A percentile compares a stretch with the other conserved stretches of the same genome.
Conservation (phyloP, 2,888 invertebrate genomes). For the Patella caerulea region DNA sequence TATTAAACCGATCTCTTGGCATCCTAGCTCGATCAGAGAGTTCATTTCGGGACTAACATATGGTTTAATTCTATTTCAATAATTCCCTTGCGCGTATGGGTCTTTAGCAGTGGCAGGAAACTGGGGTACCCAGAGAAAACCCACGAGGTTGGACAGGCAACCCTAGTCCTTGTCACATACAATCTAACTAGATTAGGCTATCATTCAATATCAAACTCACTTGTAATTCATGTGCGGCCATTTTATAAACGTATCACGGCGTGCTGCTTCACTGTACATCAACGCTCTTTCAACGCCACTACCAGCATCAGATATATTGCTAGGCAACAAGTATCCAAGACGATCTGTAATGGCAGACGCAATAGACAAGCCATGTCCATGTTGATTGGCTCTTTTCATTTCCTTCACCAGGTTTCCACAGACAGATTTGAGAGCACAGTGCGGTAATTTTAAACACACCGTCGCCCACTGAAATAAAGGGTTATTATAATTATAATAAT, state of each 20-base stretch:
- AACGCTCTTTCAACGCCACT: constrained; percentile 69
- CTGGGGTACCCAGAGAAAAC: too few species aligned
- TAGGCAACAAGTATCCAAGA: constrained; percentile 69
- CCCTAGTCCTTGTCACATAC: too few species aligned
- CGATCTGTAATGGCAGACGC: constrained; percentile 92
- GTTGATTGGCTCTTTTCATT: constrained; percentile 81
- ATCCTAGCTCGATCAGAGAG: too few species aligned
- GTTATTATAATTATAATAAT: too few species aligned
- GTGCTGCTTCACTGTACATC: constrained; percentile 93
- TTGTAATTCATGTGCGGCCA: constrained; percentile 99
- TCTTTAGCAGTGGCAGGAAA: too few species aligned
- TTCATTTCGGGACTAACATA: too few species aligned
- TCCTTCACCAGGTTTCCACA: constrained; percentile 86
- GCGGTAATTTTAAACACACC: constrained; percentile 85
- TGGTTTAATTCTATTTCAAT: too few species aligned
- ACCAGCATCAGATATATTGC: constrained; percentile 44
- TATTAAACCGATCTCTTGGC: too few species aligned
- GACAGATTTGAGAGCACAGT: constrained; percentile 84
- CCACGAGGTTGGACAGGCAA: too few species aligned
- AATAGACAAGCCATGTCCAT: constrained; percentile 88
- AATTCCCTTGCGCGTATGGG: too few species aligned
- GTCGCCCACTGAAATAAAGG: constrained; percentile 86
- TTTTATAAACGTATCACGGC: constrained; percentile 90
- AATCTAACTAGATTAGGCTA: too few species aligned
- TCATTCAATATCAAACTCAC: constrained; percentile 72